Percentiles rank a stretch among this genome's conserved stretches.
phyloP scores from a whole-genome alignment of 2,797 vertebrate genomes.

The Chloroceryle inda region DNA sequence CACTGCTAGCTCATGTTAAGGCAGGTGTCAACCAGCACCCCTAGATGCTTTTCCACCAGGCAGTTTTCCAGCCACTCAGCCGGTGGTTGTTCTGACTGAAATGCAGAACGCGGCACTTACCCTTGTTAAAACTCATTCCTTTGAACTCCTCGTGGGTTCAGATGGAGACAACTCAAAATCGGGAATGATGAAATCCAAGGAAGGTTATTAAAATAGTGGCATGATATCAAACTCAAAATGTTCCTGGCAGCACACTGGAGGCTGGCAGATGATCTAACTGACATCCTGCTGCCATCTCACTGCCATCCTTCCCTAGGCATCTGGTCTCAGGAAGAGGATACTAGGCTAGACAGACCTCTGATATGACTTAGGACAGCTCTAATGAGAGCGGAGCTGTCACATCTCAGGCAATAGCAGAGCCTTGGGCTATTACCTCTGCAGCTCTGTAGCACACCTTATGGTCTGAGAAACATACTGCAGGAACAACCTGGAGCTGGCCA shows the following conservation, averaged over 20 bases:
- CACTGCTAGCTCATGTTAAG: no score
- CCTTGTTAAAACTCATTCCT: no score
- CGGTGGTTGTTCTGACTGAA: no score
- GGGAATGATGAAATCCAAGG: not conserved
- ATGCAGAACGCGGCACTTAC: no score
- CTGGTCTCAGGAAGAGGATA: not conserved
- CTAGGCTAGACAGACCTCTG: not conserved
- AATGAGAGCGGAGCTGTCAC: not conserved
- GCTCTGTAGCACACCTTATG: fast-evolving
- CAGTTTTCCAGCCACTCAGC: no score
- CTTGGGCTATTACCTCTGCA: not conserved
- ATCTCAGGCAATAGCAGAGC: not conserved
- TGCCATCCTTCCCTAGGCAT: not conserved
- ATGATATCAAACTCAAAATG: not conserved
- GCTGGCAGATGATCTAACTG: not conserved
- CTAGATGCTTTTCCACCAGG: no score
- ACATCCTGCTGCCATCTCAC: not conserved
- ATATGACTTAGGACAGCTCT: not conserved
- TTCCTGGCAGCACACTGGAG: not conserved
- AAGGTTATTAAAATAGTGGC: not conserved
- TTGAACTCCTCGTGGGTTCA: not conserved
- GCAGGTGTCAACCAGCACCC: no score
- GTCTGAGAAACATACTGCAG: not conserved
- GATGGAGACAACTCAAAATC: not conserved
- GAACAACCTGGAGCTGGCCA: not conserved